These are phyloP conservation scores for Liparis tanakae DNA, from an alignment of 2,797 vertebrate genomes.

Conservation along the genomic window DNA sequence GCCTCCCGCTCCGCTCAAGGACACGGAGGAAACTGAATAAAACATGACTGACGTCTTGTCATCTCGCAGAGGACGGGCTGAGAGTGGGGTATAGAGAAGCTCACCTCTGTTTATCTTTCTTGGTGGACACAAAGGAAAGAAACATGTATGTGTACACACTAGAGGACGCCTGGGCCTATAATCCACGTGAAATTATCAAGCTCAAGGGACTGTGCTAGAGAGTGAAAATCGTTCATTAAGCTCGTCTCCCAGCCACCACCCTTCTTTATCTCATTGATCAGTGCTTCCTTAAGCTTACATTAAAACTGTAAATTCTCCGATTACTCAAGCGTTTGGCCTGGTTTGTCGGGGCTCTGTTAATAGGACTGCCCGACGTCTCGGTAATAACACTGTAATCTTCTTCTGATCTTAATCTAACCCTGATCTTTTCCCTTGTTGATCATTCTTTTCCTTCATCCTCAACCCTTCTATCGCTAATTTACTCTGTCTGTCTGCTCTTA, in stretches of 20 bases:
- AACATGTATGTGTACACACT: neutral
- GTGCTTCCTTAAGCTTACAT: slow-evolving; percentile 49
- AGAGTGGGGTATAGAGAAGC: slow-evolving; percentile 59
- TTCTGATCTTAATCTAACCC: slow-evolving; percentile 63
- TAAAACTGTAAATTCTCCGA: slow-evolving; percentile 55
- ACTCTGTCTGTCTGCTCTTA: slow-evolving; percentile 17
- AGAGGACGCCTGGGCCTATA: neutral
- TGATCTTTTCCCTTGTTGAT: slow-evolving; percentile 62
- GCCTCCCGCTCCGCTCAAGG: slow-evolving; percentile 58
- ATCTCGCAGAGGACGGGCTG: slow-evolving; percentile 46
- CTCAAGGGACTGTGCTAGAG: slow-evolving; percentile 10
- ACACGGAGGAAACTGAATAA: slow-evolving; percentile 72
- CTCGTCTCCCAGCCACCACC: slow-evolving; percentile 21
- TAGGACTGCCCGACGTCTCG: slow-evolving; percentile 51
- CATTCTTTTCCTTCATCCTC: slow-evolving; percentile 33
- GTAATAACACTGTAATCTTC: slow-evolving; percentile 63
- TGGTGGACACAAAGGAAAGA: neutral
- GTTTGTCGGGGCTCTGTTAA: slow-evolving; percentile 53
- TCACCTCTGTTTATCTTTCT: slow-evolving; percentile 58
- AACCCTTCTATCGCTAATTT: slow-evolving; percentile 23
- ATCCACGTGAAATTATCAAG: slow-evolving; percentile 30
- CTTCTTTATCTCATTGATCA: slow-evolving; percentile 39
- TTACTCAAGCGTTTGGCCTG: slow-evolving; percentile 49
- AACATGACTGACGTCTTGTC: slow-evolving; percentile 71
- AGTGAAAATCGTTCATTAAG: slow-evolving; percentile 31